phyloP scores from a whole-genome alignment of 2,888 invertebrate species.

The Halictus quadricinctus region DNA sequence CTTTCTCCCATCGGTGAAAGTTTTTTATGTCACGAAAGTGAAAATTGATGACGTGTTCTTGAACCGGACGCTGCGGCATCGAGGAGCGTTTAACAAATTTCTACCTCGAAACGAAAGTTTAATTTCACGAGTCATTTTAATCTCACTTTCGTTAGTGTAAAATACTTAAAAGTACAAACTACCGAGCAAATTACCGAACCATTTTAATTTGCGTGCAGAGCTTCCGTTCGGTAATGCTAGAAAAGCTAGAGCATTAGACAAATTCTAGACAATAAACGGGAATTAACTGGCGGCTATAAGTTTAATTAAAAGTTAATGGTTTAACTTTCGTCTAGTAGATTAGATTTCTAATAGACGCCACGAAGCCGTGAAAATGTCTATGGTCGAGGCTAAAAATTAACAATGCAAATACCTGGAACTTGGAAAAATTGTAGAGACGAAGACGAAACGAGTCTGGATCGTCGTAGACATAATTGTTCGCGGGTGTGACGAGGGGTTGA shows the following conservation, averaged over 20 bases:
- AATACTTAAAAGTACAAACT: background rate
- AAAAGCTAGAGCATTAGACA: too few species aligned
- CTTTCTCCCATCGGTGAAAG: background rate
- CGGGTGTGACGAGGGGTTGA: too few species aligned
- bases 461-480: too few species aligned
- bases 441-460: background rate
- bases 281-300: background rate
- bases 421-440: background rate
- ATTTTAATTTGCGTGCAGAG: background rate
- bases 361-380: background rate
- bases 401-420: too few species aligned
- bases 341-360: too few species aligned
- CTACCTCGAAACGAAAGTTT: background rate
- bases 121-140: too few species aligned
- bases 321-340: background rate
- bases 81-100: background rate
- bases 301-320: too few species aligned
- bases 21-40: conserved; percentile 5
- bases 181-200: too few species aligned
- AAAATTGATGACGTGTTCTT: conserved; percentile 1
- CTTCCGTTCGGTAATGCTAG: background rate
- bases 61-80: background rate
- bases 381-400: background rate
- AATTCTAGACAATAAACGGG: background rate
- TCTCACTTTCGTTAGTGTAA: background rate